Evolutionary conservation across 2,888 invertebrate genomes (phyloP).

Genomic region (Melolontha melolontha): DNA sequence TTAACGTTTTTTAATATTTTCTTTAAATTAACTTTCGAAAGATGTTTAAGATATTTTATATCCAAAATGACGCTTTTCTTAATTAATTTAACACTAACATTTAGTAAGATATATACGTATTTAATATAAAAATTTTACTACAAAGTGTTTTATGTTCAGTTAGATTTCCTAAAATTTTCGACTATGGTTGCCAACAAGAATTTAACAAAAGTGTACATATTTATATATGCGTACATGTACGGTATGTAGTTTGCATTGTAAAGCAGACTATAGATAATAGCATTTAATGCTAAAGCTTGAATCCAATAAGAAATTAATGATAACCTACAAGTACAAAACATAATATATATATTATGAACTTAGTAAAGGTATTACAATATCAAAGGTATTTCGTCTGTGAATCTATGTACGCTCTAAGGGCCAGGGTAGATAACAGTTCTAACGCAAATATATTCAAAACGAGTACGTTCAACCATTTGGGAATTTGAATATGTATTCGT

Average conservation of each 20-base stretch:
- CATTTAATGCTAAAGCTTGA: conserved; percentile 42
- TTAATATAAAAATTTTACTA: too few relatives aligned
- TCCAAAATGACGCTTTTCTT: too few relatives aligned
- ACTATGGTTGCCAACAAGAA: too few relatives aligned
- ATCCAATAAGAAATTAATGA: conserved; percentile 49
- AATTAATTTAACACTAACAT: too few relatives aligned
- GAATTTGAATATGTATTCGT: conserved; percentile 61
- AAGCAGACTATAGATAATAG: conserved; percentile 17
- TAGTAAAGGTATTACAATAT: conserved; percentile 64
- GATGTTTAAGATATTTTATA: too few relatives aligned
- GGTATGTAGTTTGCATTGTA: background rate
- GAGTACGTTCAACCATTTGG: conserved; percentile 61
- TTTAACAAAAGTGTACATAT: too few relatives aligned
- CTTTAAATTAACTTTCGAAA: too few relatives aligned
- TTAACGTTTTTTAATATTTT: too few relatives aligned
- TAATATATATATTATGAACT: conserved; percentile 63
- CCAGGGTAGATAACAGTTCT: conserved; percentile 59
- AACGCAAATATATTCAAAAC: conserved; percentile 60
- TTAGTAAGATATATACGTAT: too few relatives aligned
- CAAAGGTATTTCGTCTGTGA: conserved; percentile 64
- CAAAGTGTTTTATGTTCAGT: too few relatives aligned
- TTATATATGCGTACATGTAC: too few relatives aligned
- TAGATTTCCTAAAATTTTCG: too few relatives aligned
- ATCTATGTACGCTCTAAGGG: conserved; percentile 61
- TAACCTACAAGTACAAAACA: conserved; percentile 52